A percentile compares a stretch with the other conserved stretches of the same genome.
phyloP scores from a whole-genome alignment of 2,888 invertebrate species.

The Zeuzera pyrina region DNA sequence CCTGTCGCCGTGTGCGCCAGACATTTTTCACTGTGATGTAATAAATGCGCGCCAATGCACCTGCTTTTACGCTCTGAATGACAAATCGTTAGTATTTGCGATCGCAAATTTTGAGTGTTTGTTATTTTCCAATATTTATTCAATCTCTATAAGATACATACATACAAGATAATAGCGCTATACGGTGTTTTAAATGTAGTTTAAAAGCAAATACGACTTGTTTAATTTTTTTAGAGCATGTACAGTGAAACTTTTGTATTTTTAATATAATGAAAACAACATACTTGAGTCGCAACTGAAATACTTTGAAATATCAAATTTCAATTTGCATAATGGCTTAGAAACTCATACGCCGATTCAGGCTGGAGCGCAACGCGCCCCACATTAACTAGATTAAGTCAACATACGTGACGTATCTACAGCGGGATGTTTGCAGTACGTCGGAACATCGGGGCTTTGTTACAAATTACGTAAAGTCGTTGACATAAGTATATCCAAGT shows the following conservation, averaged over 20 bases:
- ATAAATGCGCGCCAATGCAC: constrained; percentile 44
- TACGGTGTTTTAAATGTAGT: too few species aligned
- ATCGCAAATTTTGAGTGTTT: constrained; percentile 24
- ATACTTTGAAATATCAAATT: constrained; percentile 47
- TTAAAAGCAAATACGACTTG: too few species aligned
- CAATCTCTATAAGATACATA: constrained; percentile 1
- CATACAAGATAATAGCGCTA: too few species aligned
- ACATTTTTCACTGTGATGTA: constrained; percentile 47
- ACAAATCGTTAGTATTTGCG: constrained; percentile 38
- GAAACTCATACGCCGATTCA: constrained; percentile 49
- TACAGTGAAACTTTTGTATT: too few species aligned
- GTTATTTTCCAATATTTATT: constrained; percentile 9
- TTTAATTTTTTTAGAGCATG: too few species aligned
- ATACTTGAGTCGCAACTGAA: constrained; percentile 1
- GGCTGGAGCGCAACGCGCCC: constrained; percentile 30
- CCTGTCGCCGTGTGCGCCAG: constrained; percentile 40
- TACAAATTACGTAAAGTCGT: too few species aligned
- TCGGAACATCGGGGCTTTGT: too few species aligned
- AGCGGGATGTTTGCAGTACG: too few species aligned
- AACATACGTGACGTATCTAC: constrained; percentile 52
- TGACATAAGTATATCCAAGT: too few species aligned
- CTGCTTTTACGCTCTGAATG: constrained; percentile 39
- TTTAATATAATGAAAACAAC: too few species aligned
- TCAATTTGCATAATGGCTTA: constrained; percentile 57
- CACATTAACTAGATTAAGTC: constrained; percentile 52